phyloP scores from a whole-genome alignment of 2,797 vertebrate species.

The Sphenodon punctatus region DNA sequence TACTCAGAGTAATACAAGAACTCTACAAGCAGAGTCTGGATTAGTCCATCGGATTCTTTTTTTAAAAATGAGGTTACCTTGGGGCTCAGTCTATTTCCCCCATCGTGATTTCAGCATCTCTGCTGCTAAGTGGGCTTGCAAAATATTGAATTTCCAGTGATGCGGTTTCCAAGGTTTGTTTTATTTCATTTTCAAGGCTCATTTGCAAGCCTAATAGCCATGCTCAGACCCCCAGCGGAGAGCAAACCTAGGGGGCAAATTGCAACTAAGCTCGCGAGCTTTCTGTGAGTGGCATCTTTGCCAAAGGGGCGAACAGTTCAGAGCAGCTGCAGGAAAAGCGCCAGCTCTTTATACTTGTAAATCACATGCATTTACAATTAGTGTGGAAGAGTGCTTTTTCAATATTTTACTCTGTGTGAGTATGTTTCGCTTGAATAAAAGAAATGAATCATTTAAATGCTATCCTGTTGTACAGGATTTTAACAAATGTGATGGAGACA shows the following conservation, averaged over 20 bases:
- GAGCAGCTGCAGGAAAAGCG: neutral
- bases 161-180: neutral
- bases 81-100: neutral
- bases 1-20: neutral
- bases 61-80: neutral
- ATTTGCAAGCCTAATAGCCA: conserved; percentile 11
- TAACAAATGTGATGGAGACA: neutral
- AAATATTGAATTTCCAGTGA: conserved; percentile 6
- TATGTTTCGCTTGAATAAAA: conserved; percentile 25
- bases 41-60: neutral
- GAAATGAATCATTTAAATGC: neutral
- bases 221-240: neutral
- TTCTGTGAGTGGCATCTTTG: conserved; percentile 26
- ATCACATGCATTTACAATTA: conserved; percentile 23
- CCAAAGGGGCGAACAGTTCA: neutral
- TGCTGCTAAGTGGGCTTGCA: neutral
- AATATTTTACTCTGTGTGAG: conserved; percentile 10
- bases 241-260: conserved; percentile 14
- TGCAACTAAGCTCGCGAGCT: conserved; percentile 9
- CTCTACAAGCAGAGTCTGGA: neutral
- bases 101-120: neutral
- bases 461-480: neutral
- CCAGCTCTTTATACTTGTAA: conserved; percentile 23
- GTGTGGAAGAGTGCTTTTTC: conserved; percentile 22
- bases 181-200: conserved; percentile 19